phyloP scores from a whole-genome alignment of 2,888 invertebrate species.

The Apodemia hepburni region DNA sequence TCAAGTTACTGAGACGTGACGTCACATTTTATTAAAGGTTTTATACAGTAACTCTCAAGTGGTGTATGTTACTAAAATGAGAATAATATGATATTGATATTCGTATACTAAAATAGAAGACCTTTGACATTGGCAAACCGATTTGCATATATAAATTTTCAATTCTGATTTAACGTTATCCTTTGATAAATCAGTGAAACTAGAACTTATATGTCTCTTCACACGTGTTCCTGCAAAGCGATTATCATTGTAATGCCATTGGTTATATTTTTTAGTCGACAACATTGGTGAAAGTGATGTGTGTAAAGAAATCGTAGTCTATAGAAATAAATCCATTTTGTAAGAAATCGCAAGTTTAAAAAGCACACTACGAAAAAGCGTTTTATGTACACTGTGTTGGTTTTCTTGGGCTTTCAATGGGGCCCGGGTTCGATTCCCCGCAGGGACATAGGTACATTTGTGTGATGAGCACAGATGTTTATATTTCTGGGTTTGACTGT shows the following conservation, averaged over 20 bases:
- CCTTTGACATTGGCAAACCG: background rate
- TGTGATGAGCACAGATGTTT: too few relatives aligned
- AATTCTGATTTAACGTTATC: constrained; percentile 11
- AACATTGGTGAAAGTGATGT: too few relatives aligned
- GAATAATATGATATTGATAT: background rate
- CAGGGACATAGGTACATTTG: too few relatives aligned
- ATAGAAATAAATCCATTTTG: too few relatives aligned
- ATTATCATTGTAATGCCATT: background rate
- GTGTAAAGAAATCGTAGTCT: too few relatives aligned
- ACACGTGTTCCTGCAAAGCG: background rate
- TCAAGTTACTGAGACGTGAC: too few relatives aligned
- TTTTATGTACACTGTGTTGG: too few relatives aligned
- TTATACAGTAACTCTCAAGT: background rate
- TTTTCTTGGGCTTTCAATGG: too few relatives aligned
- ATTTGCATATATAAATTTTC: constrained; percentile 8
- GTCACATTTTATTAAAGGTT: background rate
- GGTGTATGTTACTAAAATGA: background rate
- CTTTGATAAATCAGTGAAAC: constrained; percentile 7
- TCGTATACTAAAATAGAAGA: constrained; percentile 1
- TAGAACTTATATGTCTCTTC: background rate
- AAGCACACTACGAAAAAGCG: too few relatives aligned
- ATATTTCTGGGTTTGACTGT: too few relatives aligned
- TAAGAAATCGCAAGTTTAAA: too few relatives aligned
- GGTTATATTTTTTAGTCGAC: background rate
- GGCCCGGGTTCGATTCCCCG: too few relatives aligned